Conservation (phyloP, 2,113 vertebrate species). For the Phoxinus phoxinus region DNA sequence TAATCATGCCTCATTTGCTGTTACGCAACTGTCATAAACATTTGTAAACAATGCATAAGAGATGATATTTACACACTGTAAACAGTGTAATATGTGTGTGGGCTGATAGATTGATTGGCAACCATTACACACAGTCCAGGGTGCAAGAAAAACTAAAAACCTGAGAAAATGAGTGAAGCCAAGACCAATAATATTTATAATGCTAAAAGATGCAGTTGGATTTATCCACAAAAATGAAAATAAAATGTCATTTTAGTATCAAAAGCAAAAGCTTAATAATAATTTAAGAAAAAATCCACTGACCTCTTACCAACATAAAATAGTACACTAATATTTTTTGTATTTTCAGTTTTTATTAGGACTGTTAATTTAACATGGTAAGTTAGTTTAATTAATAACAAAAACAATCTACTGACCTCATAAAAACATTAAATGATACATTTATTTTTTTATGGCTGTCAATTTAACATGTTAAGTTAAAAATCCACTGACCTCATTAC, state of each 20-base stretch:
- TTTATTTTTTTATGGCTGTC: background rate
- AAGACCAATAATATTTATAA: background rate
- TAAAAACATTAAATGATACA: background rate
- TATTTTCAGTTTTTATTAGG: background rate
- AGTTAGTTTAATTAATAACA: background rate
- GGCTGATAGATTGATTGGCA: constrained; percentile 22
- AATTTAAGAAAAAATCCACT: background rate
- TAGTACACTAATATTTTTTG: background rate
- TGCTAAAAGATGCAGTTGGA: no score
- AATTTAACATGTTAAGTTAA: background rate
- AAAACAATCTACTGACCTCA: background rate
- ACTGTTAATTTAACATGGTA: background rate
- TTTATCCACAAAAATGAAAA: no score
- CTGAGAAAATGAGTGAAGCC: no score
- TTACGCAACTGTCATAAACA: constrained; percentile 22
- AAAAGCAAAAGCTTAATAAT: no score
- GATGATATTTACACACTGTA: constrained; percentile 16
- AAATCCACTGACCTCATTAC: background rate
- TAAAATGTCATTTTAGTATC: no score
- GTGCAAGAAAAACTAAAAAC: background rate
- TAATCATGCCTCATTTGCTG: constrained; percentile 11
- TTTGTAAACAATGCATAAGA: constrained; percentile 11
- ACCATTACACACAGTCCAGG: background rate
- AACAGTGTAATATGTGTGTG: constrained; percentile 16
- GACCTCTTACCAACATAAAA: background rate